phyloP scores from a whole-genome alignment of 1,140 invertebrate species.

The Trichonephila clavipes region DNA sequence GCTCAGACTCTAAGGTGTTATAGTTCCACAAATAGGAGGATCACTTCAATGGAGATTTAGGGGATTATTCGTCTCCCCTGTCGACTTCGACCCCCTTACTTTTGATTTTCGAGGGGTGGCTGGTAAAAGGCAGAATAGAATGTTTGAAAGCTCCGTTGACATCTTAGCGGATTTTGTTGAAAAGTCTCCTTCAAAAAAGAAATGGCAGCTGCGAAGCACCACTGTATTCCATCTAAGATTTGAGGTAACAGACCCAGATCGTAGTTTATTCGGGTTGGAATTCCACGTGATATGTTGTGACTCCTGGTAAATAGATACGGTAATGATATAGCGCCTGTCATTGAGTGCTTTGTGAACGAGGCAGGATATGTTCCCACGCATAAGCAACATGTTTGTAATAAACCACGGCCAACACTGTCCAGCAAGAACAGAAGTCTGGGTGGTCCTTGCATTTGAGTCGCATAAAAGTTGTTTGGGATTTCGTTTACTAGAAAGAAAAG shows the following conservation, averaged over 20 bases:
- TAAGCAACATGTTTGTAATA: conserved; percentile 71
- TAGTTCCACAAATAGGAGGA: conserved; percentile 75
- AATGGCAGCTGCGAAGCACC: conserved; percentile 52
- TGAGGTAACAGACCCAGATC: not conserved
- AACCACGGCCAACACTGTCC: conserved; percentile 48
- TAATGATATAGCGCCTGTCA: conserved; percentile 76
- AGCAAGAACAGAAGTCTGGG: conserved; percentile 72
- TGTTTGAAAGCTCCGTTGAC: conserved; percentile 76
- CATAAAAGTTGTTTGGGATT: conserved; percentile 72
- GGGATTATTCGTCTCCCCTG: conserved; percentile 49
- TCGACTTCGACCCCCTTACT: conserved; percentile 6
- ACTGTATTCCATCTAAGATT: not conserved
- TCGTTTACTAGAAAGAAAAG: conserved; percentile 39
- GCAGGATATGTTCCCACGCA: conserved; percentile 58
- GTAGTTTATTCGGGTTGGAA: conserved; percentile 48
- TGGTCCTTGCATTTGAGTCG: conserved; percentile 56
- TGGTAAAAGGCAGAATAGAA: conserved; percentile 74
- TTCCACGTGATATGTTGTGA: conserved; percentile 63
- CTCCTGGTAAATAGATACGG: conserved; percentile 71
- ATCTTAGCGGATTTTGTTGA: conserved; percentile 76
- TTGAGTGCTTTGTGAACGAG: conserved; percentile 50
- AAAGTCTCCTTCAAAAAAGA: conserved; percentile 65
- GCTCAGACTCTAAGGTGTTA: conserved; percentile 48
- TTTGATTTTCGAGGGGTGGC: conserved; percentile 73
- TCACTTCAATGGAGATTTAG: conserved; percentile 72